Evolutionary conservation across 1,140 invertebrate species (phyloP).

Genomic region (Neotoxoptera formosana): DNA sequence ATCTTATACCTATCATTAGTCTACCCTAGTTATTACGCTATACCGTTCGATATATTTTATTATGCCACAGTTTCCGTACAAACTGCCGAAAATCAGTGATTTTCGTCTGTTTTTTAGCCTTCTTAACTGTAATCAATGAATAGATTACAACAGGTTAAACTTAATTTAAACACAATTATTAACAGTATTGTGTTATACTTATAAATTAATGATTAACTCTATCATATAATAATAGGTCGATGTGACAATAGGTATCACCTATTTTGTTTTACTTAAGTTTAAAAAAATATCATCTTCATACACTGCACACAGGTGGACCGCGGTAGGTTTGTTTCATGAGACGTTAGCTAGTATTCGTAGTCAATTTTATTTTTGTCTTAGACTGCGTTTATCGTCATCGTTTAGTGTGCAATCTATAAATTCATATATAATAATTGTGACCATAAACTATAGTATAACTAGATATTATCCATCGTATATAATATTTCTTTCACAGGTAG

Average conservation of each 20-base stretch:
- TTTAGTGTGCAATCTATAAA: neutral
- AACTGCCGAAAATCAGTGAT: neutral
- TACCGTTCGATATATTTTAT: neutral
- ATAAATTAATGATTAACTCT: neutral
- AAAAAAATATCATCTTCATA: neutral
- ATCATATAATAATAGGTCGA: neutral
- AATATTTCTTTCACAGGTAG: neutral
- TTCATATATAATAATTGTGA: conserved; percentile 6
- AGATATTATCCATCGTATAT: neutral
- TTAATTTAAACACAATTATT: too few relatives aligned
- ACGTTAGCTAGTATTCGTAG: neutral
- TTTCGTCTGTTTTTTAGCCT: neutral
- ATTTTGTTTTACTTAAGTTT: neutral
- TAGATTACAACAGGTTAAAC: too few relatives aligned
- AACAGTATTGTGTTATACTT: neutral
- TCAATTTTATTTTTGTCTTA: neutral
- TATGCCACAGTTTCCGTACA: neutral
- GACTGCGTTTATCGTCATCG: neutral
- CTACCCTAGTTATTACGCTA: neutral
- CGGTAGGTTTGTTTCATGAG: neutral
- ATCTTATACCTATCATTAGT: neutral
- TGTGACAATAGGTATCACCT: neutral
- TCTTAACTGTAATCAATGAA: too few relatives aligned
- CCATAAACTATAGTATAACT: neutral
- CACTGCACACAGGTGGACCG: neutral